Conservation (phyloP, 1,140 invertebrate genomes). For the Drosophila jambulina region DNA sequence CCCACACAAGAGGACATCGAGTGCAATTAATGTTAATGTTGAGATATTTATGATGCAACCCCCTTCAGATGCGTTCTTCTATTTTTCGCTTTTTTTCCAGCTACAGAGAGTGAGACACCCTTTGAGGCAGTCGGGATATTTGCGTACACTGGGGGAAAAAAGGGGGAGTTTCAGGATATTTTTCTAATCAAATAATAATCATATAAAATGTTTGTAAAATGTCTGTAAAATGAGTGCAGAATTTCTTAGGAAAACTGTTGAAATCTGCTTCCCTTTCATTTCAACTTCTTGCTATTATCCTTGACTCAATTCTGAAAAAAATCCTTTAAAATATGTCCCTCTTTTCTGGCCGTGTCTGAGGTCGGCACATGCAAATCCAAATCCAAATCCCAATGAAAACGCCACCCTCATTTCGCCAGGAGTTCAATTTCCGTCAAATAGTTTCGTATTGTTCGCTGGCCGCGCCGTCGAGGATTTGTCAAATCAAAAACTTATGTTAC, state of each 20-base stretch:
- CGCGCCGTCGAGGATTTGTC: conserved; percentile 66
- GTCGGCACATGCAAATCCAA: conserved; percentile 25
- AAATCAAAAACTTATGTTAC: conserved; percentile 85
- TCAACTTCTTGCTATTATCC: not conserved
- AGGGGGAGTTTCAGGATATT: too few species aligned
- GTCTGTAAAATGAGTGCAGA: too few species aligned
- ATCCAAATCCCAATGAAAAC: conserved; percentile 33
- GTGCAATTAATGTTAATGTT: conserved; percentile 85
- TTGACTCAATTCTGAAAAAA: not conserved
- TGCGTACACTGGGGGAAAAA: conserved; percentile 47
- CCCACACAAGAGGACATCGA: conserved; percentile 85
- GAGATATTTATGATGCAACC: conserved; percentile 84
- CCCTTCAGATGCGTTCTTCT: conserved; percentile 37
- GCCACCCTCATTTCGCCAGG: conserved; percentile 31
- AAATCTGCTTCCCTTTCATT: not conserved
- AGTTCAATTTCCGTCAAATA: conserved; percentile 82
- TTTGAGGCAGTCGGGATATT: conserved; percentile 44
- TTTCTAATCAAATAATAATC: not conserved
- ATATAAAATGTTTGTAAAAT: too few species aligned
- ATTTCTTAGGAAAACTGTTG: too few species aligned
- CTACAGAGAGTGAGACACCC: conserved; percentile 23
- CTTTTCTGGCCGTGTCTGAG: conserved; percentile 9
- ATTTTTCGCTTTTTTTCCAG: conserved; percentile 37
- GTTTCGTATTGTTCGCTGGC: conserved; percentile 58
- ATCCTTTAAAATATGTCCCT: not conserved